A percentile compares a stretch with the other conserved stretches of the same genome.
phyloP scores from a whole-genome alignment of 2,888 invertebrate species.

The Amphipoea lucens region DNA sequence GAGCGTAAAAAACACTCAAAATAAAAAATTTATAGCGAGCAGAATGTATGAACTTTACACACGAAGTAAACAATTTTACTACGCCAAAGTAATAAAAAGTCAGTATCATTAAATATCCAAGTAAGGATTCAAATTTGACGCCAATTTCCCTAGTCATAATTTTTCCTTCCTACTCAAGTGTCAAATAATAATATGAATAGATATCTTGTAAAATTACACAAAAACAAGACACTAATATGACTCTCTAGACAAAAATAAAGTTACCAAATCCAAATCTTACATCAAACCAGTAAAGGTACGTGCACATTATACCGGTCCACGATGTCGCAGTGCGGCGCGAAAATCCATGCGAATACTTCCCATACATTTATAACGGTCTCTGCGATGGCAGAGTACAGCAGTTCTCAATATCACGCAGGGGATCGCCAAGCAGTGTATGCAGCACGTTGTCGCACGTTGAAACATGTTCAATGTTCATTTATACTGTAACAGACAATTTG shows the following conservation, averaged over 20 bases:
- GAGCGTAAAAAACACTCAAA: neutral
- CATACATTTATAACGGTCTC: constrained; percentile 23
- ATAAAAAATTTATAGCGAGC: neutral
- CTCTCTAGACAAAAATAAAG: neutral
- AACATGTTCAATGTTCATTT: constrained; percentile 45
- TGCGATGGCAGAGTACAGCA: constrained; percentile 13
- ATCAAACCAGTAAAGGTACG: constrained; percentile 18
- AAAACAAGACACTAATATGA: neutral
- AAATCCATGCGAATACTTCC: constrained; percentile 1
- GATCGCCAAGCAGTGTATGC: constrained; percentile 32
- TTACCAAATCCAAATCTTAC: neutral
- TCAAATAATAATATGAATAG: neutral
- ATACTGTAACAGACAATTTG: constrained; percentile 44
- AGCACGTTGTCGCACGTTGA: constrained; percentile 28
- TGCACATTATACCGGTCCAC: constrained; percentile 3
- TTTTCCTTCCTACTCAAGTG: neutral
- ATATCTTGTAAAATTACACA: neutral
- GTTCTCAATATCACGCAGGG: constrained; percentile 35
- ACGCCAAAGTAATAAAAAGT: neutral
- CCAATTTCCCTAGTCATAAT: neutral
- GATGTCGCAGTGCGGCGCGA: constrained; percentile 34
- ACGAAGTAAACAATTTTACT: neutral
- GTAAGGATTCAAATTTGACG: neutral
- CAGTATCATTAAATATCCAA: neutral
- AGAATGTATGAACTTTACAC: neutral